Percentiles rank a stretch among this genome's conserved stretches.
Conservation (phyloP, 2,113 vertebrate genomes). For the Actenoides lindsayi region DNA sequence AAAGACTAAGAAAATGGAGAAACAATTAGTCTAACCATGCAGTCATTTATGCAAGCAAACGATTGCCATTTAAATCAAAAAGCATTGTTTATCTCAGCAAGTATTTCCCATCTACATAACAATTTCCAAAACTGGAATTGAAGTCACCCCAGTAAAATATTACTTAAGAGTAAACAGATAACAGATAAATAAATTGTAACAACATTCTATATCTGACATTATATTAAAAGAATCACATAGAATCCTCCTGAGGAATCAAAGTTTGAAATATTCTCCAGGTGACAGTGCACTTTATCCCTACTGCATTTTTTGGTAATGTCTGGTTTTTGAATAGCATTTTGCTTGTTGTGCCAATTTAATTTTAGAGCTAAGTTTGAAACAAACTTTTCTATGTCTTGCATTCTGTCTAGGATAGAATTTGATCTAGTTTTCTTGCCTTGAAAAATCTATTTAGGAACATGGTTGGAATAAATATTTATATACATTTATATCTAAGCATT, state of each 20-base stretch:
- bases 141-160: neutral
- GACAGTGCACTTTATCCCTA: neutral
- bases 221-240: neutral
- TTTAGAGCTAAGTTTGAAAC: neutral
- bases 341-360: neutral
- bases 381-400: neutral
- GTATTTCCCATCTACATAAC: slow-evolving; percentile 9
- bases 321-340: neutral
- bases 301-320: neutral
- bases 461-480: neutral
- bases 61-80: slow-evolving; percentile 56
- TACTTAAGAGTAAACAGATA: neutral
- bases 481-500: neutral
- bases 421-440: neutral
- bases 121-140: neutral
- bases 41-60: slow-evolving; percentile 19
- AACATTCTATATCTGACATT: neutral
- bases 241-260: neutral
- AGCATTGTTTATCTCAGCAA: slow-evolving; percentile 21
- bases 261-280: neutral
- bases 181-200: neutral
- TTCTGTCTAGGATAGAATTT: neutral
- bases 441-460: neutral
- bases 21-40: slow-evolving; percentile 19
- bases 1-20: slow-evolving; percentile 11